Conservation (phyloP, 2,113 vertebrate genomes). For the Cygnus atratus region DNA sequence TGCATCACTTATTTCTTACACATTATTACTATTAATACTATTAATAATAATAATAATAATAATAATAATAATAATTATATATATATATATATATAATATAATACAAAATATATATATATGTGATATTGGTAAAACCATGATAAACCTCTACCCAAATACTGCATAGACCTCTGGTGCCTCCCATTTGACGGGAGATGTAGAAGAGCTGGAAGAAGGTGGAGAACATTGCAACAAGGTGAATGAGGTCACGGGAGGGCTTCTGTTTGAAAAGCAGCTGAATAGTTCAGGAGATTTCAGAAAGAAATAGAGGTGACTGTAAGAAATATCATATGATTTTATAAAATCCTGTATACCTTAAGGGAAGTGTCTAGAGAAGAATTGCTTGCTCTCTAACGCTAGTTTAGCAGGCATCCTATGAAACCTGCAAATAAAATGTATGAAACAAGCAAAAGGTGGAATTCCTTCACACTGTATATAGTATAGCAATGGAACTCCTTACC, state of each 20-base stretch:
- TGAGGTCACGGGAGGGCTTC: neutral
- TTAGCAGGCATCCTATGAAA: neutral
- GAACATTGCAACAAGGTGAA: neutral
- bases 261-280: neutral
- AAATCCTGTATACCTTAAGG: neutral
- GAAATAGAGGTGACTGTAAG: neutral
- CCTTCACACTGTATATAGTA: neutral
- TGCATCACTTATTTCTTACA: too few species aligned
- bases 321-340: neutral
- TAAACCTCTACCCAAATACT: neutral
- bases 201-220: neutral
- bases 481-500: neutral
- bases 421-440: neutral
- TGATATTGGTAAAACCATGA: neutral
- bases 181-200: neutral
- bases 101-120: neutral
- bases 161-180: neutral
- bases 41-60: too few species aligned
- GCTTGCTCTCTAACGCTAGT: neutral
- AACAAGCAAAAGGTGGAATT: neutral
- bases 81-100: too few species aligned
- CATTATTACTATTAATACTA: too few species aligned
- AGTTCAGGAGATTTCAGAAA: neutral
- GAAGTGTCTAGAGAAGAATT: neutral
- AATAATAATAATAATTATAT: too few species aligned